Conservation (phyloP, 2,888 invertebrate species). For the Pristionchus entomophagus region DNA sequence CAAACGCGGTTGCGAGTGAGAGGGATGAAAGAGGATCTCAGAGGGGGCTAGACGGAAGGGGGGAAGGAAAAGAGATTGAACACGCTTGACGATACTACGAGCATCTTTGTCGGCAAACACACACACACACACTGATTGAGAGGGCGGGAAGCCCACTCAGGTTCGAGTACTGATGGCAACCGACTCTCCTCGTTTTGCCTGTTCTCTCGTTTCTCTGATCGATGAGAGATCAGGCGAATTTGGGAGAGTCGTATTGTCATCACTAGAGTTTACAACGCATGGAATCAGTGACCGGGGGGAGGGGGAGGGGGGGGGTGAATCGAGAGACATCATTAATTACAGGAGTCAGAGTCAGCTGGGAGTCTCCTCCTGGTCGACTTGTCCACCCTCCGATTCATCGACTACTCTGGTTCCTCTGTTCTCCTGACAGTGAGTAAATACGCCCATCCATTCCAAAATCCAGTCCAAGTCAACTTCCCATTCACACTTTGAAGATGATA, state of each 20-base stretch:
- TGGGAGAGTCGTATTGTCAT: too few relatives aligned
- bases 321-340: neutral
- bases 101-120: neutral
- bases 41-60: conserved; percentile 1
- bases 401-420: conserved; percentile 35
- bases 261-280: neutral
- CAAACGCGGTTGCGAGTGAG: conserved; percentile 4
- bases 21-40: conserved; percentile 19
- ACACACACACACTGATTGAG: neutral
- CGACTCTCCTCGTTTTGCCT: too few relatives aligned
- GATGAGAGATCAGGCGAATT: too few relatives aligned
- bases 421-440: conserved; percentile 34
- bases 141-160: neutral
- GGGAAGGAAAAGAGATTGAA: neutral
- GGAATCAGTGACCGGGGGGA: too few relatives aligned
- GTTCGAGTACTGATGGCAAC: too few relatives aligned
- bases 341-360: neutral
- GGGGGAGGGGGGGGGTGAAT: neutral
- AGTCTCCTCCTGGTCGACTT: neutral
- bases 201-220: too few relatives aligned
- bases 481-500: conserved; percentile 30
- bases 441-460: neutral
- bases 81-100: conserved; percentile 9
- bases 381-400: conserved; percentile 37
- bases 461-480: neutral